Base-by-base conservation (phyloP, 2,113 vertebrate species). In the Brachirus orientalis region DNA sequence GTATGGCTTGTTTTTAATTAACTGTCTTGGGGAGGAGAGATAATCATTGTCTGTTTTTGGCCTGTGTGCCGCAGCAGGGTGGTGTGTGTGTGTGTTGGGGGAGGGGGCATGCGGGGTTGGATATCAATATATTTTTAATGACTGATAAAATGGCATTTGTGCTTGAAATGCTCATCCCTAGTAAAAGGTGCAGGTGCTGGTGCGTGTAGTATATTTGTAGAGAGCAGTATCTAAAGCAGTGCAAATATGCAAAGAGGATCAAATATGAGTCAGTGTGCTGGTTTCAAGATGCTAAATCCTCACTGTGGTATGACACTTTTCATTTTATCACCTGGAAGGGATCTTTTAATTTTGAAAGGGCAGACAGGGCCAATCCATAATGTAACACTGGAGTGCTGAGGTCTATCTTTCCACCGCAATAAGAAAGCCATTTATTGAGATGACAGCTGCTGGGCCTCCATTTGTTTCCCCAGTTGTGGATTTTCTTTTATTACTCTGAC, bases 261-360 rank as follows among this genome's bases (percentile, higher is more conserved):
- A 47, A 63, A 75, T 55, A 63, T 60, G 56, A 86, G 50, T 64
- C 55, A 68, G 17, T 37, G 35, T 56, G 3, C 9, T 44, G 19
- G 28, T 40, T 47, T 28, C 36, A 47, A 53, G 22, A 48, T 28
- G 22, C 37, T 17, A 16, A 70, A 75, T 69, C 67, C 38, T 54
- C 41, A 63, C 51, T 54, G 75, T 60, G 4, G 43, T 57, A 10
- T 65, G 61, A 63, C 8, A 20, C 47, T 44, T 58, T 84, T 75
- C 47, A 28, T 83, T 89, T 86, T 90, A 87, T 91, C 88, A 85
- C 70, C 74, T 61, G 47, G 50, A 80, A 76, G 69, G 80, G 72
- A 90, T 85, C 83, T 89, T 86, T 89, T 83, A 88, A 88, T 90
- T 90, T 88, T 83, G 75, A 86, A 84, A 77, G 76, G 84, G 67